Percentiles rank a stretch among this genome's conserved stretches.
Conservation (phyloP, 2,797 vertebrate genomes). For the Botia almorhae region DNA sequence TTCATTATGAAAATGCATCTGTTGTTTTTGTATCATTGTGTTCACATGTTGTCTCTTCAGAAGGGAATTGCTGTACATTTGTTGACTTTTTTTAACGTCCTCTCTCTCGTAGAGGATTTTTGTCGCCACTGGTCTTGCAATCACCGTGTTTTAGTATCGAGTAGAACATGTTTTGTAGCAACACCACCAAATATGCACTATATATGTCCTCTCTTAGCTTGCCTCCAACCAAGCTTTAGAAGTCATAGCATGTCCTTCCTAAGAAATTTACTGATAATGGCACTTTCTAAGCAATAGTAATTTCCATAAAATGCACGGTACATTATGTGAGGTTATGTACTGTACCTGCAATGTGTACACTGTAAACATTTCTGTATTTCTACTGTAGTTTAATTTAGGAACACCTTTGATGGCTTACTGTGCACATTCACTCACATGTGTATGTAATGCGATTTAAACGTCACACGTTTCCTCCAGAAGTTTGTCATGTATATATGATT, state of each 20-base stretch:
- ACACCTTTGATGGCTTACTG: constrained; percentile 6
- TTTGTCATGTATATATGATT: constrained; percentile 3
- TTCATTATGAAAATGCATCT: not conserved
- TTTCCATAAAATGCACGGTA: constrained; percentile 3
- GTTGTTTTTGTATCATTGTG: constrained; percentile 31
- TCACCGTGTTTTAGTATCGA: constrained; percentile 13
- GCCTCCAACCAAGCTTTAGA: constrained; percentile 26
- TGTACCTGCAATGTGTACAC: constrained; percentile 13
- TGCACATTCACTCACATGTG: not conserved
- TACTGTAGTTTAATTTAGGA: constrained; percentile 28
- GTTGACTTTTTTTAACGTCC: constrained; percentile 26
- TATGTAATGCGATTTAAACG: constrained; percentile 5
- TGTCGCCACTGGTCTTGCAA: not conserved
- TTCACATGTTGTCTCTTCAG: constrained; percentile 15
- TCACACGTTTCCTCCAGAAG: not conserved
- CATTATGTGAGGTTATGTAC: constrained; percentile 36
- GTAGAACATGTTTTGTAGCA: constrained; percentile 41
- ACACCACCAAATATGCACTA: not conserved
- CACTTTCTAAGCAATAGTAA: constrained; percentile 6
- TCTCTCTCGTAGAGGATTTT: not conserved
- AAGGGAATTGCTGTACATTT: constrained; percentile 40
- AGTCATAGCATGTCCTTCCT: not conserved
- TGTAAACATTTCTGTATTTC: constrained; percentile 17
- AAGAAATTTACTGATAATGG: not conserved
- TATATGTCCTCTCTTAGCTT: not conserved